phyloP scores from a whole-genome alignment of 2,113 vertebrate genomes.

The Lycaon pictus region DNA sequence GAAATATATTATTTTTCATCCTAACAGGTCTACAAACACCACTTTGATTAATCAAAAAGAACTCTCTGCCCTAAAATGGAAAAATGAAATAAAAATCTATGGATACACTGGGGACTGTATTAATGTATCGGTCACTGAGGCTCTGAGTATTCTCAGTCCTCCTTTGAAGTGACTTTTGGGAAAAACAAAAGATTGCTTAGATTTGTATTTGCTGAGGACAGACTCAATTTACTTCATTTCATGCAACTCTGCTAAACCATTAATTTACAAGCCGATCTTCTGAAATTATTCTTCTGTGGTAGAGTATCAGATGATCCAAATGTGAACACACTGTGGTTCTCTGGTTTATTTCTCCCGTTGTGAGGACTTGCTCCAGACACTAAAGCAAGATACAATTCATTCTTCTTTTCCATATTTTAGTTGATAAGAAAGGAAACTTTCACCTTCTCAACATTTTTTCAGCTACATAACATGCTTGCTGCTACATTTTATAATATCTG shows the following conservation, averaged over 20 bases:
- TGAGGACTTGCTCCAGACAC: neutral
- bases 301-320: neutral
- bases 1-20: slow-evolving; percentile 26
- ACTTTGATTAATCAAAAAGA: slow-evolving; percentile 25
- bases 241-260: neutral
- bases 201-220: slow-evolving; percentile 36
- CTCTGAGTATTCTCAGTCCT: neutral
- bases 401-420: neutral
- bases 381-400: neutral
- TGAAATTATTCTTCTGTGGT: slow-evolving; percentile 55
- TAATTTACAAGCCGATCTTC: neutral
- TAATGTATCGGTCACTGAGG: neutral
- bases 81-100: slow-evolving; percentile 54
- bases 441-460: neutral
- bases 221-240: neutral
- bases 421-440: neutral
- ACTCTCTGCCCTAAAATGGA: slow-evolving; percentile 1
- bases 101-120: neutral
- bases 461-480: neutral
- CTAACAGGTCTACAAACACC: slow-evolving; percentile 13
- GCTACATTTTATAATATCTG: neutral
- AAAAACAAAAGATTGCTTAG: slow-evolving; percentile 2
- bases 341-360: neutral
- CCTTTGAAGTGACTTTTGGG: neutral
- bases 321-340: neutral